These are phyloP conservation scores for Diabrotica virgifera DNA, from an alignment of 1,140 invertebrate genomes.

Conservation along the genomic window DNA sequence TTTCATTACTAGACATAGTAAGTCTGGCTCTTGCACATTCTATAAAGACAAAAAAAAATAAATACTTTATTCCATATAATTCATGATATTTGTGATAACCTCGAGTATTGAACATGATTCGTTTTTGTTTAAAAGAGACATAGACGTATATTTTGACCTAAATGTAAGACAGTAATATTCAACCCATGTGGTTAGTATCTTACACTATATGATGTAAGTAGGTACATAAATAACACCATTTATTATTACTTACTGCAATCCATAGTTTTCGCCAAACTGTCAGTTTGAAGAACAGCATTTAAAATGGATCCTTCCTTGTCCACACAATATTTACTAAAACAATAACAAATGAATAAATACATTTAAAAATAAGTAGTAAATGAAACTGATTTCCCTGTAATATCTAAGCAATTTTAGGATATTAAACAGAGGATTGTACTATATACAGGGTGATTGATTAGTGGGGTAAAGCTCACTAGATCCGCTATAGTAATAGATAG, in stretches of 20 bases:
- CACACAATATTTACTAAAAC: conserved; percentile 55
- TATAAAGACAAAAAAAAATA: conserved; percentile 39
- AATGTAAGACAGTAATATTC: too few species aligned
- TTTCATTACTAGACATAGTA: conserved; percentile 49
- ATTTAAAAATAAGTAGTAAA: too few species aligned
- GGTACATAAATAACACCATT: conserved; percentile 8
- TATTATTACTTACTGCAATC: conserved; percentile 56
- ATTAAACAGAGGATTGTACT: too few species aligned
- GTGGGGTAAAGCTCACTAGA: too few species aligned
- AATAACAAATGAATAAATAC: not conserved
- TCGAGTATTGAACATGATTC: conserved; percentile 20
- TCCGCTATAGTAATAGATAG: too few species aligned
- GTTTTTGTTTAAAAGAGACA: not conserved
- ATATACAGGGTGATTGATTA: too few species aligned
- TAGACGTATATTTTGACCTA: too few species aligned
- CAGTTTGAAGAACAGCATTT: conserved; percentile 33
- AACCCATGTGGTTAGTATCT: too few species aligned
- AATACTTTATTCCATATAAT: too few species aligned
- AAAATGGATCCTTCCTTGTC: conserved; percentile 52
- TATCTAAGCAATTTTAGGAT: not conserved
- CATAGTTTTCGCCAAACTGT: conserved; percentile 48
- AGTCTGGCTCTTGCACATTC: conserved; percentile 56
- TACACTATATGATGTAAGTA: not conserved
- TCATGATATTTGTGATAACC: too few species aligned
- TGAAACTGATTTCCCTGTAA: too few species aligned